Percentiles rank a stretch among this genome's conserved stretches.
phyloP scores from a whole-genome alignment of 2,888 invertebrate species.

The Ophonus ardosiacus region DNA sequence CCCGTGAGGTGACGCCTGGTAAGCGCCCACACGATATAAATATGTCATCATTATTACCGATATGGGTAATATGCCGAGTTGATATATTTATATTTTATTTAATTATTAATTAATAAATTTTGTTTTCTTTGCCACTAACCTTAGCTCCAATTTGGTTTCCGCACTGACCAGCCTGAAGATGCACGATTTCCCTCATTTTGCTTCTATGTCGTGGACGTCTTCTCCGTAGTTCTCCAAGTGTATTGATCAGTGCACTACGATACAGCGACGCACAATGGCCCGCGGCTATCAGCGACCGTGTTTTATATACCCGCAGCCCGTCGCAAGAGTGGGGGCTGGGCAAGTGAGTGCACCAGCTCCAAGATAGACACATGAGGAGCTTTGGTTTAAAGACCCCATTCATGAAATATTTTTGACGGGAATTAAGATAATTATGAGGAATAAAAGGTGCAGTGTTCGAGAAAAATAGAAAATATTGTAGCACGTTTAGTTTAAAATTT shows the following conservation, averaged over 20 bases:
- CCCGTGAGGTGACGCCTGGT: no score
- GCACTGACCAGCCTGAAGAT: slow-evolving; percentile 89
- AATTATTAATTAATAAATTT: no score
- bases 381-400: slow-evolving; percentile 35
- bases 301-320: slow-evolving; percentile 21
- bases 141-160: slow-evolving; percentile 93
- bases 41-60: no score
- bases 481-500: neutral
- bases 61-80: no score
- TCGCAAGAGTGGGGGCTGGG: slow-evolving; percentile 54
- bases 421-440: slow-evolving; percentile 18
- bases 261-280: slow-evolving; percentile 37
- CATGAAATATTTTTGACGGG: slow-evolving; percentile 33
- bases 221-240: slow-evolving; percentile 17
- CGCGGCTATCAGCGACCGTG: neutral
- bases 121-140: slow-evolving; percentile 77
- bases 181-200: slow-evolving; percentile 94
- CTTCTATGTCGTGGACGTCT: slow-evolving; percentile 28
- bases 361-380: neutral
- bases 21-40: no score
- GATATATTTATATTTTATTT: no score
- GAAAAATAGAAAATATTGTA: neutral
- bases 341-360: slow-evolving; percentile 26
- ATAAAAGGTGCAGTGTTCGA: neutral
- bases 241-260: neutral